These are phyloP conservation scores for Dysmachus trigonus DNA, from an alignment of 2,888 invertebrate genomes.

Conservation along the genomic window DNA sequence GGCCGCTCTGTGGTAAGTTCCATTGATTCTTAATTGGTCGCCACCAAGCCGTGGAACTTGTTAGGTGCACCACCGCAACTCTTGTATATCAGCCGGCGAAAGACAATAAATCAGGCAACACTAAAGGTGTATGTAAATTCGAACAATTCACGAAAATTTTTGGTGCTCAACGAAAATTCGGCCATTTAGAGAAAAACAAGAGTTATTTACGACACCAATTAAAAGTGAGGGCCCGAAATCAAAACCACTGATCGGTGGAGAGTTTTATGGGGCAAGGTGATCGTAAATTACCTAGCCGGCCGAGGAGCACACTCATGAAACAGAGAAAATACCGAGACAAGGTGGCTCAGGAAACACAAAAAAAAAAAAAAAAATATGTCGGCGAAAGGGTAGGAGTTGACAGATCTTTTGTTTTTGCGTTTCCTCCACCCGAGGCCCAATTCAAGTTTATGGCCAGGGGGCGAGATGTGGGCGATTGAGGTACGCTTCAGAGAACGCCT, in stretches of 20 bases:
- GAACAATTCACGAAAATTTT: constrained; percentile 32
- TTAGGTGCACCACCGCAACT: not conserved
- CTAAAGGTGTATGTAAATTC: constrained; percentile 48
- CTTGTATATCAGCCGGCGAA: constrained; percentile 3
- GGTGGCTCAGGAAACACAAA: not conserved
- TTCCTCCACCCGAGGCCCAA: not conserved
- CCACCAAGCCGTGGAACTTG: not conserved
- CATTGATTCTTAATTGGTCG: constrained; percentile 18
- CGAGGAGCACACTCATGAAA: not conserved
- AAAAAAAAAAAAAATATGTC: constrained; percentile 6
- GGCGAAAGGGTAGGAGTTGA: constrained; percentile 32
- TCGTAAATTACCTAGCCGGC: constrained; percentile 25
- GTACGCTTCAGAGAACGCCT: constrained; percentile 14
- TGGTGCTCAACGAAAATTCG: not conserved
- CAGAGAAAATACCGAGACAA: not conserved
- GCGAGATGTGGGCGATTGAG: constrained; percentile 1
- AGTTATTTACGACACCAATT: constrained; percentile 47
- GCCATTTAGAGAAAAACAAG: constrained; percentile 5
- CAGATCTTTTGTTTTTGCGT: constrained; percentile 31
- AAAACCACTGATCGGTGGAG: constrained; percentile 40
- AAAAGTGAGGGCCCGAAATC: constrained; percentile 42
- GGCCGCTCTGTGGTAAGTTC: not conserved
- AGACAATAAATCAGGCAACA: constrained; percentile 46
- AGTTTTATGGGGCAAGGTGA: constrained; percentile 22
- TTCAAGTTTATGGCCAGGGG: not conserved